Evolutionary conservation across 1,140 invertebrate species (phyloP), one percentile per base, ranked within the genome.

Genomic region (Drosophila sp.): DNA sequence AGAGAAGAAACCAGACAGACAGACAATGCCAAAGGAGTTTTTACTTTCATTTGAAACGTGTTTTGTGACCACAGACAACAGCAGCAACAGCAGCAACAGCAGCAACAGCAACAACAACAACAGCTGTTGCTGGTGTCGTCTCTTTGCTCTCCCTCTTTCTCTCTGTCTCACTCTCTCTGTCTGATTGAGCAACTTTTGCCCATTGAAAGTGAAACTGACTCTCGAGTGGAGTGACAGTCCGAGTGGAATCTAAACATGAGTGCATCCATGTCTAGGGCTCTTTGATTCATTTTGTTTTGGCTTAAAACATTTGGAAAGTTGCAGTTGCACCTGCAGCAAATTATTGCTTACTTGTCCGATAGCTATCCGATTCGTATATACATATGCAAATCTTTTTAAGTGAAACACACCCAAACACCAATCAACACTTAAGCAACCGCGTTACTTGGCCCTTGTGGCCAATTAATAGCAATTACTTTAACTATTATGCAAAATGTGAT

Each of bases 31-130:
- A 84, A 87, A 80, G 56, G 72, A 79, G 84, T 87, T 87, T 86
- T 87, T 87, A 87, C 83, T 87, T 87, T 87, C 83, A 89, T 87
- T 87, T 89, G 83, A 80, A 87, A 87, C 83, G 76, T 84, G 84
- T 87, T 86, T 86, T 68, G 76, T 58, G 56, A 72, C 71, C 79
- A 79, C 56, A 71, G 67, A 63, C 71, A 63, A 61, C 66, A 75
- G 41, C 44, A 27, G 65, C 54, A 75, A 54, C 66, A 56, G 27
- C 65, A 60, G 60, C 64, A 60, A 41, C 66, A 64, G 40, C n/a
- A n/a, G n/a, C n/a, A n/a, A 6, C 70, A 63, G 25, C 70, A 66
- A 56, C 41, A 60, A 54, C 72, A 50, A 50, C 44, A 50, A 27
- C 72, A 67, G 72, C 73, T 60, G 62, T 60, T 77, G 66, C 56